Base-by-base conservation (phyloP, 2,113 vertebrate genomes). In the Sander lucioperca region DNA sequence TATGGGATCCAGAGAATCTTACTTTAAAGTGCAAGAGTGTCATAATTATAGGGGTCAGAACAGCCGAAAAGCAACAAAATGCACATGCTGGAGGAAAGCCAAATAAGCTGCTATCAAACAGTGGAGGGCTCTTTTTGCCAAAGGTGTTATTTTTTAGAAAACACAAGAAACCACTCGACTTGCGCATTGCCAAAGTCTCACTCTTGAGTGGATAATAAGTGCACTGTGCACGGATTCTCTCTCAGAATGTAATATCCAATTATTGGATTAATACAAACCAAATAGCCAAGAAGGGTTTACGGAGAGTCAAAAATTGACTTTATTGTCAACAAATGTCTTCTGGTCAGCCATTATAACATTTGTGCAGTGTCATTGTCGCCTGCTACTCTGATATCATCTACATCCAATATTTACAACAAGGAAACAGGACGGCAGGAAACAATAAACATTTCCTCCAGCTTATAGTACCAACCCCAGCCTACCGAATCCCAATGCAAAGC, bases 1-100 rank as follows among this genome's bases (percentile, higher is more conserved):
- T 66, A 93, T 84, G 88, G 86, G 84, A 90, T 82, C 56, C 43
- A 4, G 27, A 81, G 80, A 88, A 64, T 68, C 27, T 62, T n/a
- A 54, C 66, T 75, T 86, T 80, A 67, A 90, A 85, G 82, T 71
- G 61, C 1, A 11, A 61, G 67, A 25, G 87, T 66, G 83, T 53
- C 25, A 65, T 89, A 86, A 91, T 86, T 92, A 89, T 12, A 88
- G 67, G 25, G 59, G 74, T 73, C 58, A 62, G 69, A 80, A 39
- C 36, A 68, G 65, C 85, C 74, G 79, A 83, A 85, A 68, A n/a
- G 36, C 58, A 71, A 61, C 74, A 25, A 68, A 70, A 82, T 72
- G 30, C 67, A 25, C 5, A 75, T 16, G 79, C 25, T 63, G 76
- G 74, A 82, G 62, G 23, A 27, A 82, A 62, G 68, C 73, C 48